Evolutionary conservation across 1,140 invertebrate species (phyloP), one percentile per base, ranked within the genome.

Genomic region (Tigriopus japonicus): DNA sequence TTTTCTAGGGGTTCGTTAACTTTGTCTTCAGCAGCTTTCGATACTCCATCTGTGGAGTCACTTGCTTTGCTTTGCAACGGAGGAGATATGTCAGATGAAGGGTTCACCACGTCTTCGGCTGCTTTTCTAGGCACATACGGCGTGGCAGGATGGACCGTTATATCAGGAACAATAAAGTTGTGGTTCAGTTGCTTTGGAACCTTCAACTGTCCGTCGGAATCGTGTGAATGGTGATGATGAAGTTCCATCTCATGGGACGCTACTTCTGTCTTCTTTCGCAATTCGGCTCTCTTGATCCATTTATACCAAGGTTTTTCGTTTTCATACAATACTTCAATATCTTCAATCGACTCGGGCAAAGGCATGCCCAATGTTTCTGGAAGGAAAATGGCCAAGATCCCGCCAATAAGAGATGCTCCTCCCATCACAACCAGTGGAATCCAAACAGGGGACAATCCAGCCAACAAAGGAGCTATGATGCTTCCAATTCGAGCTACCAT

Each of bases 401-500:
- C 52, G 6, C 52, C 52, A 3, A 54, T 6, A 2, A 21, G 24
- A 24, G 3, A 19, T 5, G 19, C 15, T 5, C 52, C 19, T 21
- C 52, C 52, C 52, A 54, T 54, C 2, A 54, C 24, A n/a, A 54
- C n/a, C 19, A 54, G n/a, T 6, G 52, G 52, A 35, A 15, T 54
- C 24, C 15, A 23, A 23, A n/a, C 9, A 3, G 52, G 65, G 3
- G 28, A 35, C 3, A 49, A 12, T 17, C 45, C 45, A 17, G 45
- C 45, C 21, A 49, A 49, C 21, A 49, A 60, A 3, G 64, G 64
- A 24, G 64, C 64, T 23, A 55, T 5, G 14, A 65, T 64, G 9
- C 64, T 62, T 19, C 64, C 64, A 52, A 65, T 24, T 7, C 64
- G 54, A 43, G 64, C 64, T 61, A 62, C 62, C 64, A 65, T 65